phyloP scores from a whole-genome alignment of 2,888 invertebrate genomes.

The Flexamia atlantica region DNA sequence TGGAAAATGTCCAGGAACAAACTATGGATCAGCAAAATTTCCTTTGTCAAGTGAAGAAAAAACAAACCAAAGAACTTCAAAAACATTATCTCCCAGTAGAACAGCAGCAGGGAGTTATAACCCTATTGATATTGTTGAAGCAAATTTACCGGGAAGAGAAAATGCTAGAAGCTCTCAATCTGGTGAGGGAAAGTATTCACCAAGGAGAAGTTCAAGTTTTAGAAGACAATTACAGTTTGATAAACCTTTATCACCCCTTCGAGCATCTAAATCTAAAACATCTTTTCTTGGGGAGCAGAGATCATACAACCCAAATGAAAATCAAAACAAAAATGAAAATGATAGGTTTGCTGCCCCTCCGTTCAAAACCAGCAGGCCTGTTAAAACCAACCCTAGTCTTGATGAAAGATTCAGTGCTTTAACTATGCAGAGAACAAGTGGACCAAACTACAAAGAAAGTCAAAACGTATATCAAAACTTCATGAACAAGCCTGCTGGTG shows the following conservation, averaged over 20 bases:
- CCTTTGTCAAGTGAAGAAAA: background rate
- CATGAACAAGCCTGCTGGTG: constrained; percentile 4
- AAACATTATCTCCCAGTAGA: constrained; percentile 17
- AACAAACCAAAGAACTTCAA: background rate
- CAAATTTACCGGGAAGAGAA: constrained; percentile 4
- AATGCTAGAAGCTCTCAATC: background rate
- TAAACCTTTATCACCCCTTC: background rate
- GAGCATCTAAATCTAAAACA: constrained; percentile 16
- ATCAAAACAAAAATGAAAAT: constrained; percentile 24
- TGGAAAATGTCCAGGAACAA: background rate
- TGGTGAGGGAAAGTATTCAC: background rate
- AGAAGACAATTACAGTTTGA: constrained; percentile 47
- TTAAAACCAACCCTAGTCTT: background rate
- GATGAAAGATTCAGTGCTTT: constrained; percentile 11
- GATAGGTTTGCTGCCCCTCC: background rate
- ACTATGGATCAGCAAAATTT: background rate
- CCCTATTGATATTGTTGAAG: constrained; percentile 24
- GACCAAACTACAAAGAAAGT: background rate
- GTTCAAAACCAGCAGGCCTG: background rate
- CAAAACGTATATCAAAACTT: background rate
- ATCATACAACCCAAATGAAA: background rate
- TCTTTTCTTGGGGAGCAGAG: background rate
- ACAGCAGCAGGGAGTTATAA: background rate
- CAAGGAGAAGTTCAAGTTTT: background rate
- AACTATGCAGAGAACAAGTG: constrained; percentile 1